Evolutionary conservation across 1,140 invertebrate species (phyloP).

Genomic region (Drosophila punjabiensis): DNA sequence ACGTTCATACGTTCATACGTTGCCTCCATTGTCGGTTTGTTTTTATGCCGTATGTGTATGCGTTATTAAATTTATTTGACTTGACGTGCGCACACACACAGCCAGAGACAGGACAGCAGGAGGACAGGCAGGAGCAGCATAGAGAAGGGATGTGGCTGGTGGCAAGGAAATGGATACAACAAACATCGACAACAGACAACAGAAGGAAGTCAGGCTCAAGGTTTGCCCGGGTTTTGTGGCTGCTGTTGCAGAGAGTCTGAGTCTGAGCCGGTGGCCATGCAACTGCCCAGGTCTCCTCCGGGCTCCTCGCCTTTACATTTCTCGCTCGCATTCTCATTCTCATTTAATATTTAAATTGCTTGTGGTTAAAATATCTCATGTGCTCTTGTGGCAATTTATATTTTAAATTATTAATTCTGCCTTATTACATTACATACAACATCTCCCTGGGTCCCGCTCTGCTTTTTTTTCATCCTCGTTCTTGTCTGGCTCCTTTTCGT

Average conservation of each 20-base stretch:
- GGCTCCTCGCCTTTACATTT: constrained; percentile 24
- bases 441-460: not conserved
- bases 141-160: constrained; percentile 17
- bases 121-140: constrained; percentile 14
- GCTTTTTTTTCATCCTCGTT: not conserved
- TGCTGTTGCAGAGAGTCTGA: constrained; percentile 8
- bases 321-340: constrained; percentile 57
- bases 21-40: constrained; percentile 30
- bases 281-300: constrained; percentile 34
- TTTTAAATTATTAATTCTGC: constrained; percentile 82
- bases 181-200: constrained; percentile 52
- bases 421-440: constrained; percentile 71
- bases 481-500: constrained; percentile 8
- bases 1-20: constrained; percentile 31
- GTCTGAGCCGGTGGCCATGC: constrained; percentile 29
- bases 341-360: constrained; percentile 84
- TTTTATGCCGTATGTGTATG: constrained; percentile 76
- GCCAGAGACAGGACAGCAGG: constrained; percentile 8
- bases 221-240: constrained; percentile 28
- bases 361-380: constrained; percentile 83
- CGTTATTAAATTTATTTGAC: constrained; percentile 84
- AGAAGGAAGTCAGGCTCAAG: constrained; percentile 34
- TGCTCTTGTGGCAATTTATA: constrained; percentile 80
- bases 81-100: constrained; percentile 71
- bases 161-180: constrained; percentile 55